Base-by-base conservation (phyloP, 92 coral and sea anemone genomes). In the Porites lobata region DNA sequence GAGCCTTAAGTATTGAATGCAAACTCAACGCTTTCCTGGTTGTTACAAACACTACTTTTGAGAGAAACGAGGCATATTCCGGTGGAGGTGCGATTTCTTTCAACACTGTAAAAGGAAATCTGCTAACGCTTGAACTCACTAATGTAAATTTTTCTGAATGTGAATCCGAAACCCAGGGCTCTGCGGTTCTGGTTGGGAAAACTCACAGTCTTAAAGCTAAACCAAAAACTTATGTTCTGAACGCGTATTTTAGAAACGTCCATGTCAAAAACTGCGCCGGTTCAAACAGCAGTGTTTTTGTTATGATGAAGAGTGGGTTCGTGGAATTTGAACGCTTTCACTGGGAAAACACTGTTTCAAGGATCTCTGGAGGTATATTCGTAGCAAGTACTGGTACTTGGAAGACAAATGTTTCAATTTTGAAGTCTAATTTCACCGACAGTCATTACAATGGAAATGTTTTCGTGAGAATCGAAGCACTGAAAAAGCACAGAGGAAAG, bases 51-150 rank as follows among this genome's bases (percentile, higher is more conserved):
- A 76, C 87, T 7, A 56, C 29, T 17, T 88, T 88, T 65, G 76
- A 63, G 76, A 18, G 67, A 32, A 88, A 75, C 85, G 29, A 8
- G 11, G 89, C 91, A 0, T 22, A 68, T 13, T 20, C 12, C 10
- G 77, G 71, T 8, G 91, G 91, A 54, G 91, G 91, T 18, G 87
- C 87, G 4, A 47, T 88, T 50, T 88, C 56, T 61, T 74, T 66
- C 2, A 38, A 81, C 58, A 9, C 57, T 53, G 83, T 0, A 15
- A 38, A 24, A 4, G 77, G 77, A 50, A 67, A 8, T 43, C 47
- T 38, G 47, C 65, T 85, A 2, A 77, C 61, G 50, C 69, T 85
- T 0, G 56, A 83, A 19, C 61, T 81, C 47, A 78, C 87, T 17
- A 63, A 74, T 52, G 86, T 88, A 56, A 75, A 69, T 50, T 88